Conservation (phyloP, 1,140 invertebrate species). For the Marisa cornuarietis region DNA sequence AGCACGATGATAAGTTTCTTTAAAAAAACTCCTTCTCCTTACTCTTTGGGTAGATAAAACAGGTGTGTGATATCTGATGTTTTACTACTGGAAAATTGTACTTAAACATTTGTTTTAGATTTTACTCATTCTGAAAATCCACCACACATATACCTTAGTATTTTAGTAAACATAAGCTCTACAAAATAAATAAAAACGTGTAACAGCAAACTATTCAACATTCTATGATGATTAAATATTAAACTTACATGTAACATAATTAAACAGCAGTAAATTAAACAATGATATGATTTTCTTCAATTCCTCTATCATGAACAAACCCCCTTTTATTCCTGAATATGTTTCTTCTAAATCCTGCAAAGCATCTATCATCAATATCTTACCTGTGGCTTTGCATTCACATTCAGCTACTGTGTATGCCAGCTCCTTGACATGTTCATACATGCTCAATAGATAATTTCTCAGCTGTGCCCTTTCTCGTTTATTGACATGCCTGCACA, state of each 20-base stretch:
- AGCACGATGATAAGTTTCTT: no score
- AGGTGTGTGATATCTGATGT: no score
- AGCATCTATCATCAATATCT: neutral
- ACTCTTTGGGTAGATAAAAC: no score
- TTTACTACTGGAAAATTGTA: no score
- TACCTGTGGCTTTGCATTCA: slow-evolving; percentile 54
- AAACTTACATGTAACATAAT: neutral
- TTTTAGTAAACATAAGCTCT: no score
- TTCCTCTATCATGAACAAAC: neutral
- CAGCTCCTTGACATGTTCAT: slow-evolving; percentile 60
- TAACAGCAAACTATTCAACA: no score
- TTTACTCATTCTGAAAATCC: no score
- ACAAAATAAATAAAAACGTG: neutral
- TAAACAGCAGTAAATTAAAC: neutral
- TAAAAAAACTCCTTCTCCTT: no score
- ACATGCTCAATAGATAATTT: slow-evolving; percentile 59
- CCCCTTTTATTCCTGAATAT: neutral
- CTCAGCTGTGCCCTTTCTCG: neutral
- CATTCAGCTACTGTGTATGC: slow-evolving; percentile 54
- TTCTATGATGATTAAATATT: no score
- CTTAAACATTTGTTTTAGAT: no score
- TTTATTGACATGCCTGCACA: neutral
- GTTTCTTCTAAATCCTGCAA: no score
- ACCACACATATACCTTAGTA: no score
- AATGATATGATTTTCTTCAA: neutral